A percentile compares a stretch with the other conserved stretches of the same genome.
These are phyloP conservation scores for Asbolus verrucosus DNA, from an alignment of 1,140 invertebrate genomes.

Conservation along the genomic window DNA sequence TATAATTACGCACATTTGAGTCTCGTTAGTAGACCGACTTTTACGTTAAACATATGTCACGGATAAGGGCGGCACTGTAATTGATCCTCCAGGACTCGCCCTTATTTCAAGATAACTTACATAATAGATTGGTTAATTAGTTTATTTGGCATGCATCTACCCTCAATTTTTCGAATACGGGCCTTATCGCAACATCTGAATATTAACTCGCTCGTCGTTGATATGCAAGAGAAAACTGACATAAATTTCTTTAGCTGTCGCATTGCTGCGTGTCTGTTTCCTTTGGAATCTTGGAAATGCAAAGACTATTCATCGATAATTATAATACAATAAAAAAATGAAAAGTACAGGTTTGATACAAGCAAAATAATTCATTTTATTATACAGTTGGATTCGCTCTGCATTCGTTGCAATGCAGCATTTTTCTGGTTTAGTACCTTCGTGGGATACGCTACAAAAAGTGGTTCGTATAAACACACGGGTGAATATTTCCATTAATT, in stretches of 20 bases:
- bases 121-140: slow-evolving; percentile 34
- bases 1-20: slow-evolving; percentile 48
- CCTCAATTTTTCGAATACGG: slow-evolving; percentile 20
- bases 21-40: slow-evolving; percentile 37
- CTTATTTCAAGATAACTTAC: slow-evolving; percentile 19
- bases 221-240: slow-evolving; percentile 4
- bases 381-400: slow-evolving; percentile 41
- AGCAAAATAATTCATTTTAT: slow-evolving; percentile 36
- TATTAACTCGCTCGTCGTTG: background rate
- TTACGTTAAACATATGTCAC: slow-evolving; percentile 45
- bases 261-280: slow-evolving; percentile 13
- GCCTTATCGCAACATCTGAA: slow-evolving; percentile 47
- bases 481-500: slow-evolving; percentile 64
- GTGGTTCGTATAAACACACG: slow-evolving; percentile 55
- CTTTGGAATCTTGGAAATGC: slow-evolving; percentile 26
- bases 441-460: slow-evolving; percentile 58
- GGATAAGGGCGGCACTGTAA: slow-evolving; percentile 47
- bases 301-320: slow-evolving; percentile 31
- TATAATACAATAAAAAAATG: slow-evolving; percentile 35
- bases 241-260: slow-evolving; percentile 2
- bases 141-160: slow-evolving; percentile 27
- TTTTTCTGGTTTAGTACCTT: slow-evolving; percentile 58
- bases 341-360: slow-evolving; percentile 19
- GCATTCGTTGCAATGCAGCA: slow-evolving; percentile 55
- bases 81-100: slow-evolving; percentile 39